Percentiles rank a stretch among this genome's conserved stretches.
Conservation (phyloP, 2,113 vertebrate species). For the Malaclemys terrapin region DNA sequence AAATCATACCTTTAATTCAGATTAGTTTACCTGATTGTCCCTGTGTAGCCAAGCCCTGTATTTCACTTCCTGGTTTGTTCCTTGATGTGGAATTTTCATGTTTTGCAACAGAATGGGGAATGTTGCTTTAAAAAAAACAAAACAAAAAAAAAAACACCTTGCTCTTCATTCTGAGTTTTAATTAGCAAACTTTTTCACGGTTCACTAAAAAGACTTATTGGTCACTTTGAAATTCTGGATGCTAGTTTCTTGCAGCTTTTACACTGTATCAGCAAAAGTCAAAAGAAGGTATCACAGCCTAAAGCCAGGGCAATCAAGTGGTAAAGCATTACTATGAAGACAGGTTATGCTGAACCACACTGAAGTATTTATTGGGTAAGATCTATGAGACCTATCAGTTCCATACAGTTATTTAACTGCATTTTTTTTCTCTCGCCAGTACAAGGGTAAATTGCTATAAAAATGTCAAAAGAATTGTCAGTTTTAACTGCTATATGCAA, state of each 20-base stretch:
- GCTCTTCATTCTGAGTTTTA: neutral
- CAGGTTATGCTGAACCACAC: neutral
- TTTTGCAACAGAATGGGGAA: neutral
- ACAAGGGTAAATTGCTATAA: constrained; percentile 19
- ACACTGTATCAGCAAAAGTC: rapidly evolving
- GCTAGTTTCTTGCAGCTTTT: neutral
- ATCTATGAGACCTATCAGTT: neutral
- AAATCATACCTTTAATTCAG: neutral
- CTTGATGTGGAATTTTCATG: rapidly evolving
- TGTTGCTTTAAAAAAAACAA: neutral
- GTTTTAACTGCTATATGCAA: neutral
- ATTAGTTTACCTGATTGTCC: neutral
- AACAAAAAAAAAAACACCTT: neutral
- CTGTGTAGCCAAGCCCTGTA: neutral
- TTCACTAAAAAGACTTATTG: neutral
- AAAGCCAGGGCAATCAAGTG: neutral
- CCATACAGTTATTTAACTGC: neutral
- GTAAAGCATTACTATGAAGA: neutral
- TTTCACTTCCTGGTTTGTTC: neutral
- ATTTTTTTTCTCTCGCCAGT: neutral
- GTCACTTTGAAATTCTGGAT: constrained; percentile 1
- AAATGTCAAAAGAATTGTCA: constrained; percentile 23
- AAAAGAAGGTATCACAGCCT: neutral
- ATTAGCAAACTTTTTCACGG: neutral
- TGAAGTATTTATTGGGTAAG: constrained; percentile 30